These are phyloP conservation scores for Brachynemurus nebulosus DNA, from an alignment of 2,888 invertebrate genomes.

Conservation along the genomic window DNA sequence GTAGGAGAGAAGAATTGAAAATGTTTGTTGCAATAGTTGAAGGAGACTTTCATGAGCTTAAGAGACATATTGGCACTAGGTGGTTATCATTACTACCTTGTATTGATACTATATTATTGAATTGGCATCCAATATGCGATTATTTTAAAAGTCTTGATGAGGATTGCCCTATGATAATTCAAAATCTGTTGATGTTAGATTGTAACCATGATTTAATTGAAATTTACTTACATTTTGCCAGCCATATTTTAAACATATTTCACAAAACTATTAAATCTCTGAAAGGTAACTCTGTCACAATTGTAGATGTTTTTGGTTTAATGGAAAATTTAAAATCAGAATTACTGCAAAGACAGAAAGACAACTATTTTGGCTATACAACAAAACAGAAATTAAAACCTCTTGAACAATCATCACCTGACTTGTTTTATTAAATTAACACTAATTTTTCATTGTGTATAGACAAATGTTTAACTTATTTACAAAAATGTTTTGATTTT, in stretches of 20 bases:
- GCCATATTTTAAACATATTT: not conserved
- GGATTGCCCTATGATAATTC: not conserved
- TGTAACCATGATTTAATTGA: not conserved
- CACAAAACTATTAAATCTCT: not conserved
- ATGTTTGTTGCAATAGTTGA: too few species aligned
- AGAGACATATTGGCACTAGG: too few species aligned
- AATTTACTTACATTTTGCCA: not conserved
- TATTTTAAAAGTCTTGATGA: not conserved
- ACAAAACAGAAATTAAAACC: not conserved
- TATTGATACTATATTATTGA: too few species aligned
- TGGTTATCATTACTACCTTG: too few species aligned
- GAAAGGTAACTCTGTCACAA: not conserved
- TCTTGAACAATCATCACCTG: not conserved
- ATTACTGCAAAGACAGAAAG: not conserved
- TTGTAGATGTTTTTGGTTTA: not conserved
- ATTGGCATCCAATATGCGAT: too few species aligned
- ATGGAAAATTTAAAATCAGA: not conserved
- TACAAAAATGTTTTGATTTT: not conserved
- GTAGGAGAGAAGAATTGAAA: too few species aligned
- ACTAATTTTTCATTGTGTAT: not conserved
- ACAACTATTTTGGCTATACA: not conserved
- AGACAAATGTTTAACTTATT: not conserved
- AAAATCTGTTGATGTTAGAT: not conserved
- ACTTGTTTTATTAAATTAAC: not conserved
- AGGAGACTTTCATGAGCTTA: too few species aligned